Base-by-base conservation (phyloP, 2,888 invertebrate species). In the Tyria jacobaeae region DNA sequence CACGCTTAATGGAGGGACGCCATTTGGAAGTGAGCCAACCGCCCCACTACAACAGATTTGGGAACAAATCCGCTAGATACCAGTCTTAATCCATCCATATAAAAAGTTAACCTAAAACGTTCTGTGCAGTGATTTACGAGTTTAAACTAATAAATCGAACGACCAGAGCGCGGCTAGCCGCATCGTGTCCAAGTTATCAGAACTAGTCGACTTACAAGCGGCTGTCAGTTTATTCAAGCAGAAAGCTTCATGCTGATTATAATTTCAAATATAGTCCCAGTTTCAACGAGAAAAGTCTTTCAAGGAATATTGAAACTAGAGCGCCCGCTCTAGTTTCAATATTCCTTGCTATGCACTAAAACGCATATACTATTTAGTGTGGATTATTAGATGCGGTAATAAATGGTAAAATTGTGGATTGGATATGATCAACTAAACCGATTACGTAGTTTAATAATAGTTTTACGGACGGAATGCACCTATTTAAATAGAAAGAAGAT, bases 1-100 rank as follows among this genome's bases (percentile, higher is more conserved):
- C 90, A 76, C 83, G 77, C 82, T 79, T 82, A 84, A 85, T 84
- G 82, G 85, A 86, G 77, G 83, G 82, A 80, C 78, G 78, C 79
- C 80, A 84, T 88, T 92, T 92, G 92, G 92, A 84, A 62, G 59
- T 24, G 63, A 59, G 89, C 92, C 92, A 92, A 82, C 73, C 79
- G 74, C 76, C 86, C 79, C 79, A 71, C 78, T 79, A 80, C 80
- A 74, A 77, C 76, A 81, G 81, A 80, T 84, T 84, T 75, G 82
- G 79, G 80, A 82, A 83, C 87, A 87, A 88, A 88, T 88, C 85
- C 82, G 80, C 78, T 84, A 81, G 83, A 89, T 84, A 82, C 73
- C 80, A 75, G 80, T 78, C 83, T 78, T 80, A 82, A 82, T 83
- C 79, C 73, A 58, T 68, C 75, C 68, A 75, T 79, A 80, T 76